A percentile compares a stretch with the other conserved stretches of the same genome.
Evolutionary conservation across 2,113 vertebrate genomes (phyloP).

Genomic region (Takifugu flavidus): DNA sequence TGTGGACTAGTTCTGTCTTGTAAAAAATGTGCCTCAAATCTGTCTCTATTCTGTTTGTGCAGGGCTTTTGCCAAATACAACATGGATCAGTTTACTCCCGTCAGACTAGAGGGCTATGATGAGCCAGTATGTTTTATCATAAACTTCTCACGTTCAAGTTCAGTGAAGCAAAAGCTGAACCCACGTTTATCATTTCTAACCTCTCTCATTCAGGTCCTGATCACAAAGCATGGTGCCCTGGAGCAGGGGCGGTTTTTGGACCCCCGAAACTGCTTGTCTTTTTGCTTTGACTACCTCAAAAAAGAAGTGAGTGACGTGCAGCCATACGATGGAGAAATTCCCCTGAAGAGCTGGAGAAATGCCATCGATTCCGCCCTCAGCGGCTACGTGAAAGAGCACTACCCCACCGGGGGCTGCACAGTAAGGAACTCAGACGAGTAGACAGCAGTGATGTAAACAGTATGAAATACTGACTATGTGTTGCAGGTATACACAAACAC

Average conservation of each 20-base stretch:
- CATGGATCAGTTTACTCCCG: conserved; percentile 98
- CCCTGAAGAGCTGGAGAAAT: conserved; percentile 88
- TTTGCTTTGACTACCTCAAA: conserved; percentile 95
- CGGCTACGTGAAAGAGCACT: conserved; percentile 96
- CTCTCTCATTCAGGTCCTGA: conserved; percentile 81
- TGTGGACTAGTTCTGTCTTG: too few relatives aligned
- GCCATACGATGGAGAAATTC: conserved; percentile 85
- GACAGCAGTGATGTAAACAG: neutral
- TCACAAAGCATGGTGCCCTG: conserved; percentile 96
- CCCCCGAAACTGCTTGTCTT: conserved; percentile 89
- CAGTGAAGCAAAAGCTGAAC: neutral
- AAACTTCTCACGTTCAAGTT: neutral
- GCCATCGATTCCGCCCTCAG: conserved; percentile 86
- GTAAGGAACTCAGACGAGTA: conserved; percentile 65
- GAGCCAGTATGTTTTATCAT: conserved; percentile 81
- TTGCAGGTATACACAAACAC: conserved; percentile 94
- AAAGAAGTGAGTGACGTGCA: conserved; percentile 94
- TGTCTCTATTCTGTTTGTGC: neutral
- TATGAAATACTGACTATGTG: neutral
- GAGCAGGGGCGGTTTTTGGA: conserved; percentile 95
- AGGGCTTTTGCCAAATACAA: conserved; percentile 99
- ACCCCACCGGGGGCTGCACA: conserved; percentile 92
- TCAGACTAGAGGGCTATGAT: conserved; percentile 93
- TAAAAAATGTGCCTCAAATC: neutral
- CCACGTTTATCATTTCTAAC: neutral